These are phyloP conservation scores for Alouatta caraya DNA, from an alignment of 2,797 vertebrate genomes.

Conservation along the genomic window DNA sequence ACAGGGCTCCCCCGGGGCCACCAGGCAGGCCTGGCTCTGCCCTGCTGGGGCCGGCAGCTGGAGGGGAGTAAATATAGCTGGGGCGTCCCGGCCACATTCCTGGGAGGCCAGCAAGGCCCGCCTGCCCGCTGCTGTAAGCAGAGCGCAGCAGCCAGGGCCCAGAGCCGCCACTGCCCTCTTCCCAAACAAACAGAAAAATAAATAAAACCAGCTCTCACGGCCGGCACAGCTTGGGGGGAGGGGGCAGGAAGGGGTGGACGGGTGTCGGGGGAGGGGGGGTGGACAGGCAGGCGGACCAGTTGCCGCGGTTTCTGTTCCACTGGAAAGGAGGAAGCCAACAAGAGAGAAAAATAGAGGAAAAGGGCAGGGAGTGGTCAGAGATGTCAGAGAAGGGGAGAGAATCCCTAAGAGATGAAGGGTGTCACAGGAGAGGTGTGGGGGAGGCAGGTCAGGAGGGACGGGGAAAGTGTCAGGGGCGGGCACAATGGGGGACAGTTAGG, in stretches of 20 bases:
- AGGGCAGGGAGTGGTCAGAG: conserved; percentile 42
- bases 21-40: conserved; percentile 77
- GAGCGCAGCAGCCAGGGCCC: conserved; percentile 65
- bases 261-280: background rate
- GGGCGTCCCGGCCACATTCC: conserved; percentile 75
- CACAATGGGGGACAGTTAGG: background rate
- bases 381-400: background rate
- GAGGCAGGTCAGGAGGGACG: background rate
- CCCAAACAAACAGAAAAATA: conserved; percentile 82
- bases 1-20: conserved; percentile 65
- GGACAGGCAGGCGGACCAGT: conserved; percentile 55
- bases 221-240: conserved; percentile 42
- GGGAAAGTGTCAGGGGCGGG: background rate
- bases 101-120: conserved; percentile 74
- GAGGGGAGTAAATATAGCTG: conserved; percentile 75
- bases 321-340: conserved; percentile 56
- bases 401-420: background rate
- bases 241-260: conserved; percentile 56
- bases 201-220: conserved; percentile 77
- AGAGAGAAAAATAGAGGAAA: conserved; percentile 68
- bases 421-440: background rate
- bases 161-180: conserved; percentile 77
- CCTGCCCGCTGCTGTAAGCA: conserved; percentile 68
- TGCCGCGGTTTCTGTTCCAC: conserved; percentile 65
- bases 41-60: conserved; percentile 71